Evolutionary conservation across 2,113 vertebrate genomes (phyloP).

Genomic region (Onychorhynchus coronatus): DNA sequence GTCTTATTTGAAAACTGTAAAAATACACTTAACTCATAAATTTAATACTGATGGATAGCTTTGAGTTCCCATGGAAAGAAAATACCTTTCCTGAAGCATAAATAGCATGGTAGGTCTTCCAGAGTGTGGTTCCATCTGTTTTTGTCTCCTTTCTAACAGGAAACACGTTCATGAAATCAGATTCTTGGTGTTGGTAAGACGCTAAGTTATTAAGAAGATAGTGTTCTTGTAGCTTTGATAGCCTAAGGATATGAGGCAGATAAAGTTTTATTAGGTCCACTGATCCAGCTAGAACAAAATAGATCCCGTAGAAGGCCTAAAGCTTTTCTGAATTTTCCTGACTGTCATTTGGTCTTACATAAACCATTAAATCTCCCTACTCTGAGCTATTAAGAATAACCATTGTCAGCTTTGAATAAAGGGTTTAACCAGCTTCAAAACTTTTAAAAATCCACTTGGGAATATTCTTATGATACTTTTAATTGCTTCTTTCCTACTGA

Average conservation of each 20-base stretch:
- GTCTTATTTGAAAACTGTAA: neutral
- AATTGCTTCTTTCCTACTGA: neutral
- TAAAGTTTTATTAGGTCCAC: constrained; percentile 13
- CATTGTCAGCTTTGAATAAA: neutral
- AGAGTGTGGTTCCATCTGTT: neutral
- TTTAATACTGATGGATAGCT: neutral
- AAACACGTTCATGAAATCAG: neutral
- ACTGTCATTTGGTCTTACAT: neutral
- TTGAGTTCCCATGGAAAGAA: neutral
- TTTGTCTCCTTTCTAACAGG: neutral
- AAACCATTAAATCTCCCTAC: neutral
- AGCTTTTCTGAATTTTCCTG: neutral
- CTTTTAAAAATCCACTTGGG: neutral
- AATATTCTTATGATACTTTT: neutral
- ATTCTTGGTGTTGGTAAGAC: neutral
- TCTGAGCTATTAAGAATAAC: neutral
- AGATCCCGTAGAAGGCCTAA: neutral
- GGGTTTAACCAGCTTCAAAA: neutral
- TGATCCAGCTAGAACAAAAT: neutral
- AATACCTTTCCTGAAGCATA: neutral
- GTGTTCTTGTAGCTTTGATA: neutral
- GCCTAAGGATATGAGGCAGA: neutral
- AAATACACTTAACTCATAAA: neutral
- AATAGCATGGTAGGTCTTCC: neutral
- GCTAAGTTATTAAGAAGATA: neutral